phyloP scores from a whole-genome alignment of 2,113 vertebrate species.

The Chrysochloris asiatica region DNA sequence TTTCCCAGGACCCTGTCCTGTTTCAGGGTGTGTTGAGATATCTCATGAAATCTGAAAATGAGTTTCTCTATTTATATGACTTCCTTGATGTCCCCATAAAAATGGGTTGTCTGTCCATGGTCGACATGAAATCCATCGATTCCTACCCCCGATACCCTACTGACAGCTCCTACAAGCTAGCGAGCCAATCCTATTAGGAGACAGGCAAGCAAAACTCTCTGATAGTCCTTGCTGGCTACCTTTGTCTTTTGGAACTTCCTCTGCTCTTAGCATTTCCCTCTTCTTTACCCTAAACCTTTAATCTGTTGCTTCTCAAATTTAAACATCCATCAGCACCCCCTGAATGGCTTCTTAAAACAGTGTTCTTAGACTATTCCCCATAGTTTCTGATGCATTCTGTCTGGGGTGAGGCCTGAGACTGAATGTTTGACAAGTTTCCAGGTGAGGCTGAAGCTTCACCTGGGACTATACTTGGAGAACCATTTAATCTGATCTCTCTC shows the following conservation, averaged over 20 bases:
- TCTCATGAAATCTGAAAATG: conserved; percentile 35
- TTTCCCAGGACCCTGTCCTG: conserved; percentile 45
- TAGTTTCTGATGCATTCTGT: background rate
- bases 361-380: background rate
- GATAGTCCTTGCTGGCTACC: background rate
- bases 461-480: too few species aligned
- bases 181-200: background rate
- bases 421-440: background rate
- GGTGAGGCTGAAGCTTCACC: too few species aligned
- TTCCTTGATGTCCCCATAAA: background rate
- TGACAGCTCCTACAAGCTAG: background rate
- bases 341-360: background rate
- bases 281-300: background rate
- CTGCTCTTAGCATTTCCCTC: background rate
- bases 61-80: conserved; percentile 26
- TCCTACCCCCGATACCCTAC: too few species aligned
- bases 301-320: background rate
- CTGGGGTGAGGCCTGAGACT: background rate
- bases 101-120: background rate
- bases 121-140: background rate
- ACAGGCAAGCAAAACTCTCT: background rate
- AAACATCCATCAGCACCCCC: background rate
- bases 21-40: conserved; percentile 61
- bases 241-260: background rate
- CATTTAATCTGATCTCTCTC: background rate